Percentiles rank a stretch among this genome's conserved stretches.
Conservation (phyloP, 2,888 invertebrate species). For the Sycophila texana region DNA sequence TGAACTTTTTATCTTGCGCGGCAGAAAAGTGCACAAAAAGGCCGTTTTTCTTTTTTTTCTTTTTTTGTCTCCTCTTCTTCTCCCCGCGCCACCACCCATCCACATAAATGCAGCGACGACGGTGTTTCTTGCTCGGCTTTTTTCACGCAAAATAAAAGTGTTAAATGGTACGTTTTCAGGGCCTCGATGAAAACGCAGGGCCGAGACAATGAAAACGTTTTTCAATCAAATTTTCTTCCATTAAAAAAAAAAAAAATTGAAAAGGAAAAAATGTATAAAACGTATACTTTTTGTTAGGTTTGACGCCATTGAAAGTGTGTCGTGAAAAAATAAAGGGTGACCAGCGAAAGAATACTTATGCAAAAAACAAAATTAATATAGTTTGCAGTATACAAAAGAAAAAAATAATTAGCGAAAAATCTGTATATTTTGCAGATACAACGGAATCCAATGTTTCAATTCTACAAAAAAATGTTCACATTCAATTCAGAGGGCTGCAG, state of each 20-base stretch:
- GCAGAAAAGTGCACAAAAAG: constrained; percentile 25
- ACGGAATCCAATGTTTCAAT: constrained; percentile 5
- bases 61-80: background rate
- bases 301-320: background rate
- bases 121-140: background rate
- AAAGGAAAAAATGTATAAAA: background rate
- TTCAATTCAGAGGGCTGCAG: constrained; percentile 9
- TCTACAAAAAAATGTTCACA: constrained; percentile 11
- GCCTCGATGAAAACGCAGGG: too few relatives aligned
- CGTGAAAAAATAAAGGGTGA: background rate
- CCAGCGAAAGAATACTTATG: background rate
- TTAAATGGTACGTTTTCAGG: too few relatives aligned
- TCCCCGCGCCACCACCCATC: background rate
- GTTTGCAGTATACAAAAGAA: constrained; percentile 4
- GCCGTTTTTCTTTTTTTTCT: background rate
- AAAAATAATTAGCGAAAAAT: constrained; percentile 31
- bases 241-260: too few relatives aligned
- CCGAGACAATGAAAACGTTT: too few relatives aligned
- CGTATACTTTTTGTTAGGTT: background rate
- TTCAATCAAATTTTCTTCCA: too few relatives aligned
- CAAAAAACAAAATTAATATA: background rate
- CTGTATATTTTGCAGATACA: constrained; percentile 27
- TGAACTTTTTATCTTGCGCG: constrained; percentile 31
- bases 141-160: constrained; percentile 3
- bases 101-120: background rate